These are phyloP conservation scores for Xiphorhynchus erythropygius DNA, from an alignment of 2,797 vertebrate species.

Conservation along the genomic window DNA sequence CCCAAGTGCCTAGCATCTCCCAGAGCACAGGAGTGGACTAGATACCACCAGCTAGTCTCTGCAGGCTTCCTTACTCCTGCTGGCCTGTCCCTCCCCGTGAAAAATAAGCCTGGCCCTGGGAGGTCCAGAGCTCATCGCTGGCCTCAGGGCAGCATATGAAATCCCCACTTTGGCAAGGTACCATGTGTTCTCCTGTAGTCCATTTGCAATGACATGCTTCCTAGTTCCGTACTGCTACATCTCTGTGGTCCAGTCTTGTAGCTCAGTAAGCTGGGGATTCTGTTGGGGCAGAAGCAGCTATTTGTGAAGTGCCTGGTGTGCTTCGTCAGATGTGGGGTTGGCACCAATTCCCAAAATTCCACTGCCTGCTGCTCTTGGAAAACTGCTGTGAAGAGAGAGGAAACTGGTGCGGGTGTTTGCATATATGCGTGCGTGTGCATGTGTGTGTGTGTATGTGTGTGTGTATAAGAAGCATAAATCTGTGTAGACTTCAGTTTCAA, in stretches of 20 bases:
- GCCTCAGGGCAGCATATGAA: not conserved
- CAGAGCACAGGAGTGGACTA: not conserved
- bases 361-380: slow-evolving; percentile 5
- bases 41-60: not conserved
- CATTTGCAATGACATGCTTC: not conserved
- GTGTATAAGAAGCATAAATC: not conserved
- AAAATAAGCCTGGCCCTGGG: not conserved
- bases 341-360: not conserved
- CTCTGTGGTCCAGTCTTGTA: not conserved
- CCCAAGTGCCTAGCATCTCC: not conserved
- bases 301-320: not conserved
- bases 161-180: not conserved
- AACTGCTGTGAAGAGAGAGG: not conserved
- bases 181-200: accelerated
- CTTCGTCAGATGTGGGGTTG: not conserved
- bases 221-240: not conserved
- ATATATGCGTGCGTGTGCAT: too few species aligned
- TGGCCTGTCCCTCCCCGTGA: accelerated
- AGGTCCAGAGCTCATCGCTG: not conserved
- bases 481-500: not conserved
- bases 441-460: not conserved
- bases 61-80: not conserved
- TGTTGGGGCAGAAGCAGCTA: not conserved
- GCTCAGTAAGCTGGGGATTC: not conserved
- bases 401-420: accelerated